Conservation (phyloP, 2,888 invertebrate species). For the Petrolisthes manimaculis region DNA sequence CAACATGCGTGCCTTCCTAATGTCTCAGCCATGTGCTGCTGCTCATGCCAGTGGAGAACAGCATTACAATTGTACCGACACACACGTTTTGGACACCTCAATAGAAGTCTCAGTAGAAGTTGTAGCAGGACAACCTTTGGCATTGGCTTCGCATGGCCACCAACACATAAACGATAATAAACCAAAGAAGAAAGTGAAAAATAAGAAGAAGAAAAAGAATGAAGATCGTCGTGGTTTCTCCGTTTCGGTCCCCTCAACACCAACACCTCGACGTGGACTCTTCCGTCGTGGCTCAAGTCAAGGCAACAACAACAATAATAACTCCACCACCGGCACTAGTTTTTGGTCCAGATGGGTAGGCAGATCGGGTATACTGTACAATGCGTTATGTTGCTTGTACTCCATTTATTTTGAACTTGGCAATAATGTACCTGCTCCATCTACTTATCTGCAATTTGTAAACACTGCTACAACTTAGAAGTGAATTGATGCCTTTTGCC, state of each 20-base stretch:
- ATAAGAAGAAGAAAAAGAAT: background rate
- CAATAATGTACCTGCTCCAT: too few species aligned
- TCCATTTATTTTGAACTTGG: too few species aligned
- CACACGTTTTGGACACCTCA: background rate
- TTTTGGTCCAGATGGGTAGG: conserved; percentile 40
- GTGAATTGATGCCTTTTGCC: too few species aligned
- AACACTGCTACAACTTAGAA: too few species aligned
- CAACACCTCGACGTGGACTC: background rate
- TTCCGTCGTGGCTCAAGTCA: background rate
- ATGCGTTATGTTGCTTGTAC: too few species aligned
- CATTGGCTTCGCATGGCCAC: background rate
- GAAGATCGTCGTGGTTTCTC: background rate
- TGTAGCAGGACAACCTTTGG: background rate
- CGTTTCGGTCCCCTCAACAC: background rate
- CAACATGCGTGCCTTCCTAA: conserved; percentile 44
- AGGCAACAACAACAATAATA: background rate
- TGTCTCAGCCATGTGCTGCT: conserved; percentile 30
- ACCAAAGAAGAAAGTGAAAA: background rate
- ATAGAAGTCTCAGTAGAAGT: background rate
- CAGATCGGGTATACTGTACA: too few species aligned
- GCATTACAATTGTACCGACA: conserved; percentile 13
- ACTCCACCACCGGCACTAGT: conserved; percentile 2
- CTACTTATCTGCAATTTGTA: too few species aligned
- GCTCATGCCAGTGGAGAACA: background rate
- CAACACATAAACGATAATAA: background rate